Evolutionary conservation across 2,888 invertebrate genomes (phyloP), one percentile per base, ranked within the genome.

Genomic region (Drosophila paucipuncta): DNA sequence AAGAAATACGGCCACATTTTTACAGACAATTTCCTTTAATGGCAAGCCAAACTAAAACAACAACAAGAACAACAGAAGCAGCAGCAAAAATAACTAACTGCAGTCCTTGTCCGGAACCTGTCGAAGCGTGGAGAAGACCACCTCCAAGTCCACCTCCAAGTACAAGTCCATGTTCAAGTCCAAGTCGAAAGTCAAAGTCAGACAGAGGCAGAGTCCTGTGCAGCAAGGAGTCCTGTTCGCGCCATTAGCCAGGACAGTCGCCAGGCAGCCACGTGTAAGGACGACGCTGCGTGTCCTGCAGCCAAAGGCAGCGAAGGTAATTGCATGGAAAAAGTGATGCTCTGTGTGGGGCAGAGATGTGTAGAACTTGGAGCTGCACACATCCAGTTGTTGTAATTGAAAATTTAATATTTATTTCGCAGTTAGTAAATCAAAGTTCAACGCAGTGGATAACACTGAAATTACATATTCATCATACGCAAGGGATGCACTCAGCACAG

Each of bases 1-100:
- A 90, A 88, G 90, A 88, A 88, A 90, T 90, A 88, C 90, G 81
- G 90, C 89, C 79, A 89, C 90, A 90, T 88, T 88, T 90, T 88
- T 83, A 88, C 88, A 88, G 88, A 90, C 88, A 88, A 88, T 90
- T 88, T 90, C 89, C 86, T 83, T 88, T 88, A 88, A 88, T 86
- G 88, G 89, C 83, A 74, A 47, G 66, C 64, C 64, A 78, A 78
- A 82, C 76, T 79, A 74, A 77, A 65, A 63, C 62, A 70, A 41
- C 63, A 65, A 60, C 62, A 73, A 30, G 60, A 62, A 22, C 78
- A 80, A 35, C 54, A 63, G 28, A 43, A 59, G 52, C 53, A 72
- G n/a, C 60, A 69, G 25, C 47, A 35, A 4, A n/a, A 39, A 39
- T 75, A 66, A 64, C 77, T 68, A 80, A 70, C 66, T 76, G 73